Percentiles rank a stretch among this genome's conserved stretches.
Evolutionary conservation across 2,113 vertebrate species (phyloP).

Genomic region (Stegastes partitus): DNA sequence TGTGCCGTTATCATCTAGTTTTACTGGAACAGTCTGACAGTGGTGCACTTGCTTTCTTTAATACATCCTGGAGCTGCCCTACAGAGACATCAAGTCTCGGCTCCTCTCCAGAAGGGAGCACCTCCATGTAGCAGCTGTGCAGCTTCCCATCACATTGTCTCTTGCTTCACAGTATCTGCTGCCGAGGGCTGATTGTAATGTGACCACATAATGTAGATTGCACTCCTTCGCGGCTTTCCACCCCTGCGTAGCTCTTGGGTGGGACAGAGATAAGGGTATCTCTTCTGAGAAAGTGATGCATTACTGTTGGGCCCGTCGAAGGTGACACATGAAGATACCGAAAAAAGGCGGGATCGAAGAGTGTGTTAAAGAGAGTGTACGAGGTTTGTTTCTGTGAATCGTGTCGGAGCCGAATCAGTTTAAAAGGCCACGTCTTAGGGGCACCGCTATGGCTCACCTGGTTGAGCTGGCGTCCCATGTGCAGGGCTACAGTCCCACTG

Average conservation of each 20-base stretch:
- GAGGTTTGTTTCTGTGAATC: neutral
- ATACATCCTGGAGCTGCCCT: neutral
- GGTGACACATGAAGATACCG: conserved; percentile 48
- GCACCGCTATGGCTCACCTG: no score
- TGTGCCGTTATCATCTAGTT: conserved; percentile 19
- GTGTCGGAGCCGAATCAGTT: neutral
- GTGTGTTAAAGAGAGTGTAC: neutral
- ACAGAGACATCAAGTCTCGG: neutral
- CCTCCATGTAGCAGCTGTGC: neutral
- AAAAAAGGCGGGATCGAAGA: conserved; percentile 54
- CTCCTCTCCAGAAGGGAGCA: neutral
- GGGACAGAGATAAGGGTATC: conserved; percentile 67
- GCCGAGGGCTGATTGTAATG: conserved; percentile 16
- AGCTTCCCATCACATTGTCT: neutral
- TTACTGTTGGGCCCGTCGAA: conserved; percentile 38
- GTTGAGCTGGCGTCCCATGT: no score
- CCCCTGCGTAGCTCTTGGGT: conserved; percentile 52
- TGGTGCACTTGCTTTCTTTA: neutral
- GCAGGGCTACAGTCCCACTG: no score
- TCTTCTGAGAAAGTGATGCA: conserved; percentile 49
- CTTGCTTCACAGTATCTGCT: neutral
- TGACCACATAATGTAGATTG: neutral
- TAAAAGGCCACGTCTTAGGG: neutral
- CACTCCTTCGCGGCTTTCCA: neutral
- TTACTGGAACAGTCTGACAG: neutral